These are phyloP conservation scores for Spea hammondii DNA, from an alignment of 2,797 vertebrate species.

Conservation along the genomic window DNA sequence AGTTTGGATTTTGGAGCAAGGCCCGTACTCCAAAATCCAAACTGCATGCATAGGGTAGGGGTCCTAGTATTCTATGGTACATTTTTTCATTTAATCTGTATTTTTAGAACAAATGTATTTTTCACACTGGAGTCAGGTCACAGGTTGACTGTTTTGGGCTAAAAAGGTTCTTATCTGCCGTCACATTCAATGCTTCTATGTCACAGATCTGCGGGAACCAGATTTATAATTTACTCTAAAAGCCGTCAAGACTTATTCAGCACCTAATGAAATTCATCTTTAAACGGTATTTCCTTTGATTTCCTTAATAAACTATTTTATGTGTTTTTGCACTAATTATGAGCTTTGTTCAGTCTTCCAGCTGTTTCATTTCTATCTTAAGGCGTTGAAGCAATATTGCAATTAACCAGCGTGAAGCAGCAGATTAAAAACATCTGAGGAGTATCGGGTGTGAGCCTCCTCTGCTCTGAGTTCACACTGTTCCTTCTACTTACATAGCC, in stretches of 20 bases:
- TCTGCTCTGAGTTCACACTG: too few relatives aligned
- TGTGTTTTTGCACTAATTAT: constrained; percentile 15
- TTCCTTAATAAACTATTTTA: constrained; percentile 15
- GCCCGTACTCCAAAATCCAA: too few relatives aligned
- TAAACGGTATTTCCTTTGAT: not conserved
- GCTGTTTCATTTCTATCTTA: constrained; percentile 19
- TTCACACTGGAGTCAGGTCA: too few relatives aligned
- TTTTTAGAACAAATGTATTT: too few relatives aligned
- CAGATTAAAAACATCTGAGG: constrained; percentile 17
- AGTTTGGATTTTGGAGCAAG: too few relatives aligned
- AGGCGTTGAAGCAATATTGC: constrained; percentile 16
- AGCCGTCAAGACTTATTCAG: not conserved
- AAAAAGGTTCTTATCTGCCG: too few relatives aligned
- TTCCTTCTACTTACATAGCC: too few relatives aligned
- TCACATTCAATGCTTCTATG: too few relatives aligned
- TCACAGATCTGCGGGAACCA: not conserved
- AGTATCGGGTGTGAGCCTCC: not conserved
- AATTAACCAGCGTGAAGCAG: constrained; percentile 1
- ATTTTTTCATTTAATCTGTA: too few relatives aligned
- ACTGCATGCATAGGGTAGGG: too few relatives aligned
- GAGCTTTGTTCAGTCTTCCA: constrained; percentile 2
- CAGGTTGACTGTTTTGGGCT: too few relatives aligned
- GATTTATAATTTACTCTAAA: not conserved
- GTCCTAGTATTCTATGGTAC: too few relatives aligned
- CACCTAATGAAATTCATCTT: not conserved